A percentile compares a stretch with the other conserved stretches of the same genome.
Conservation (phyloP, 2,888 invertebrate species). For the Nomada goodeniana region DNA sequence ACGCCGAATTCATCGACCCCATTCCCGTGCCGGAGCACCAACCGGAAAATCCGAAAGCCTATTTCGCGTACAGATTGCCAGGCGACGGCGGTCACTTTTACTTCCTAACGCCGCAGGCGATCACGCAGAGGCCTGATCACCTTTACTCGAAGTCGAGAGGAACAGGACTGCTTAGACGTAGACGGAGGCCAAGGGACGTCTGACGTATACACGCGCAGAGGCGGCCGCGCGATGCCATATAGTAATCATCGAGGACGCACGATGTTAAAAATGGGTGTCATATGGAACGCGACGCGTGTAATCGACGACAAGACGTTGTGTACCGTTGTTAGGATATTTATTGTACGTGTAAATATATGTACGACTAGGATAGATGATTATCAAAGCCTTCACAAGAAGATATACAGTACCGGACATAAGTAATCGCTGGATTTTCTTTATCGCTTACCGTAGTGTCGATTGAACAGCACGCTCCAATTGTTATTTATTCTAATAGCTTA, state of each 20-base stretch:
- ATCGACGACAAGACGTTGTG: constrained; percentile 28
- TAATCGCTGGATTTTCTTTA: too few relatives aligned
- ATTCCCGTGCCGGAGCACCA: constrained; percentile 61
- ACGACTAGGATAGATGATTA: constrained; percentile 50
- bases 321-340: constrained; percentile 78
- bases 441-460: too few relatives aligned
- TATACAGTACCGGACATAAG: too few relatives aligned
- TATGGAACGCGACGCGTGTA: constrained; percentile 2
- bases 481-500: too few relatives aligned
- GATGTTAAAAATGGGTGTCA: constrained; percentile 25
- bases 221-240: constrained; percentile 72
- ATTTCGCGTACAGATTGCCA: constrained; percentile 90
- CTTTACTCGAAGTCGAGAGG: constrained; percentile 75
- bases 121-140: constrained; percentile 80
- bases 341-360: constrained; percentile 79
- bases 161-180: constrained; percentile 75
- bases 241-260: constrained; percentile 18
- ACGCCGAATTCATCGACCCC: constrained; percentile 86
- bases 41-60: constrained; percentile 85
- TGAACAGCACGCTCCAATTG: too few relatives aligned
- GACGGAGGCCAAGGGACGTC: constrained; percentile 73
- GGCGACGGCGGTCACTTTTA: constrained; percentile 92
- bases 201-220: constrained; percentile 56
- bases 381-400: constrained; percentile 29
- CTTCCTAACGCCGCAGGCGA: constrained; percentile 90